Conservation (phyloP, 2,797 vertebrate species). For the Siniperca undulata region DNA sequence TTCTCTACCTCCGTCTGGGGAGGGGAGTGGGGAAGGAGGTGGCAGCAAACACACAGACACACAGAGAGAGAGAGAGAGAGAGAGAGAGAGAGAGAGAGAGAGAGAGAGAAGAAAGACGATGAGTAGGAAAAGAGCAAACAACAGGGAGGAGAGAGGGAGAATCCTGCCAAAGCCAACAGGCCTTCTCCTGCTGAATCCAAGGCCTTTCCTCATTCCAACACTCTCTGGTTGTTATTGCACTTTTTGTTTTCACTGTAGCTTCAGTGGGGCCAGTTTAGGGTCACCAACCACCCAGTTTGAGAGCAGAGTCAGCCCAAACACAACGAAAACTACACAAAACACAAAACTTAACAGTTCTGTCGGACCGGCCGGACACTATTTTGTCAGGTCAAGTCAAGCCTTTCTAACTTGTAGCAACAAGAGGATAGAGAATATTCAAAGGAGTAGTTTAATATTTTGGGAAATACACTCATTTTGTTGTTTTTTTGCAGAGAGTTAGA, state of each 20-base stretch:
- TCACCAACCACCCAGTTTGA: conserved; percentile 10
- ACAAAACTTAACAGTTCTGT: not conserved
- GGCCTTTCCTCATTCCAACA: conserved; percentile 39
- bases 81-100: not conserved
- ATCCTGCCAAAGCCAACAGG: conserved; percentile 64
- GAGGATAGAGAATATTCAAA: not conserved
- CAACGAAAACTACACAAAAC: not conserved
- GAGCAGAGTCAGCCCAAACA: not conserved
- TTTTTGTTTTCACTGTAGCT: conserved; percentile 42
- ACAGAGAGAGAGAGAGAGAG: not conserved
- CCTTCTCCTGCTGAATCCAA: conserved; percentile 42
- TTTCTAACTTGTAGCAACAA: not conserved
- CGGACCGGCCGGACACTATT: no score
- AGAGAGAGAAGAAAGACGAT: not conserved
- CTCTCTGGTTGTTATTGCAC: conserved; percentile 42
- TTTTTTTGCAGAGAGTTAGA: not conserved
- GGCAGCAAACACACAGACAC: not conserved
- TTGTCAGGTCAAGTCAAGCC: not conserved
- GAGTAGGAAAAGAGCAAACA: conserved; percentile 15
- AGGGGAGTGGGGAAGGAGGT: not conserved
- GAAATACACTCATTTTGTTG: not conserved
- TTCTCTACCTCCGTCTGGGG: not conserved
- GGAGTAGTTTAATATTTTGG: not conserved
- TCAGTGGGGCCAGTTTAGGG: conserved; percentile 48
- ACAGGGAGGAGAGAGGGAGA: conserved; percentile 3